phyloP scores from a whole-genome alignment of 92 coral and sea anemone genomes.

The Porites rus region DNA sequence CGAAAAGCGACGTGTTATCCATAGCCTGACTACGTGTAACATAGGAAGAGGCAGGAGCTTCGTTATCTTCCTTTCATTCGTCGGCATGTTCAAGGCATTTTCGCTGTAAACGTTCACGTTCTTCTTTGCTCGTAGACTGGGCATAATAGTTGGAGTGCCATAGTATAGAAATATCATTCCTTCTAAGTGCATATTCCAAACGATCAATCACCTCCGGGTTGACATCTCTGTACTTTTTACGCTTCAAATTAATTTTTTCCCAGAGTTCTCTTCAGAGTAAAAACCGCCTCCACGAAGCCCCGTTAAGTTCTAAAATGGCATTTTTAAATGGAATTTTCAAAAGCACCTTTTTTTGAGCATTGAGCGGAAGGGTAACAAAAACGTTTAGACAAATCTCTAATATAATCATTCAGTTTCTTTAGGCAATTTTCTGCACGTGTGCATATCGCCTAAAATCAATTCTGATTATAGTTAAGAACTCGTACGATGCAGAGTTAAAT shows the following conservation, averaged over 20 bases:
- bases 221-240: constrained; percentile 30
- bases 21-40: constrained; percentile 25
- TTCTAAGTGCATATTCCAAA: constrained; percentile 33
- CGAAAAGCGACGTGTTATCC: too few relatives aligned
- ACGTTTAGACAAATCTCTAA: too few relatives aligned
- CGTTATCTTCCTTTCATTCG: neutral
- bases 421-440: too few relatives aligned
- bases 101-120: constrained; percentile 46
- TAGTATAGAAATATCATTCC: constrained; percentile 33
- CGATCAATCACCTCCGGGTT: constrained; percentile 47
- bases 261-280: constrained; percentile 37
- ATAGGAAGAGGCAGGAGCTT: constrained; percentile 22
- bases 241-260: constrained; percentile 42
- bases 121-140: constrained; percentile 52
- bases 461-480: too few relatives aligned
- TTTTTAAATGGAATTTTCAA: neutral
- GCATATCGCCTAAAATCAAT: too few relatives aligned
- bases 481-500: too few relatives aligned
- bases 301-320: neutral
- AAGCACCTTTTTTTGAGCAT: too few relatives aligned
- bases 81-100: neutral
- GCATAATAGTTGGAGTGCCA: constrained; percentile 60
- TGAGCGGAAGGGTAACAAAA: neutral
- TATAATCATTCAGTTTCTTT: too few relatives aligned
- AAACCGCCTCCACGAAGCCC: constrained; percentile 8